Base-by-base conservation (phyloP, 2,888 invertebrate genomes). In the Atethmia centrago region DNA sequence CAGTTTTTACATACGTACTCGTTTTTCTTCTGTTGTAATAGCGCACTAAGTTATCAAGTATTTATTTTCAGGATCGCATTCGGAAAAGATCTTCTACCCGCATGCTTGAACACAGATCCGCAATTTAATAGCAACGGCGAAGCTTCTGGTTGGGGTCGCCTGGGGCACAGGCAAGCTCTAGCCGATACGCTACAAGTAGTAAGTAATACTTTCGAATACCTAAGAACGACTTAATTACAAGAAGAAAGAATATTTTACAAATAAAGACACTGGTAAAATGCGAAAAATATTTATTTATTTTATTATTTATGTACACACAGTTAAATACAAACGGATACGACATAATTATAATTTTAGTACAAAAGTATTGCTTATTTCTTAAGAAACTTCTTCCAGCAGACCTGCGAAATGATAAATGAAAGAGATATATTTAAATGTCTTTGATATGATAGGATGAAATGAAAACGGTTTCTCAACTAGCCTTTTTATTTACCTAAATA, bases 101-200 rank as follows among this genome's bases (percentile, higher is more conserved):
- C 84, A 0, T 85, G 84, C 53, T 36, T 85, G 28, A 59, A 72
- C 42, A 51, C 8, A 71, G 25, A 71, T 55, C 4, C 0, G 25
- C 0, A 0, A 58, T 21, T 12, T 10, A 25, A 51, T 9, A 0
- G 0, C 0, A 3, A 0, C 0, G 3, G 83, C 0, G 77, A 80
- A 21, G 85, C 75, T 0, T 49, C 83, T 3, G 84, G 84, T 2
- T 84, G 85, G 84, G 84, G 85, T 0, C 74, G 66, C 0, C 5
- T 84, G 21, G 84, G 84, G 0, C 73, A 73, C 28, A 71, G 40
- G 2, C 47, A 71, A 9, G 42, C 9, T 5, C 10, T 82, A 25
- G 80, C 84, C 1, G 73, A 84, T 16, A 76, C 53, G 2, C 58
- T 85, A 3, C 84, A 84, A 84, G 82, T 80, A 16, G 84, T 84